phyloP scores from a whole-genome alignment of 2,888 invertebrate genomes.

The Eulithis testata region DNA sequence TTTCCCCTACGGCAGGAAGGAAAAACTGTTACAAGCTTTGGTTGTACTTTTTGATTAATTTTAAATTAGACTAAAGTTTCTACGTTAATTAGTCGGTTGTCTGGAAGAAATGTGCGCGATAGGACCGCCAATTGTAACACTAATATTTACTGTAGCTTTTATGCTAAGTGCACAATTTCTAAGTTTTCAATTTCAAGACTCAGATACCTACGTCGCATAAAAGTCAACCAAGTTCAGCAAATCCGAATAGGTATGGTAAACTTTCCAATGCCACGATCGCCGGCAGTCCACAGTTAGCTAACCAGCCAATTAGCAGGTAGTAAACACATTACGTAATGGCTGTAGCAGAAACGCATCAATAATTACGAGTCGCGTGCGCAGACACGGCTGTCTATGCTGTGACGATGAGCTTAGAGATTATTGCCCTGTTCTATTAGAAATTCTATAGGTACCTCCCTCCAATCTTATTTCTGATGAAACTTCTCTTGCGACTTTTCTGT shows the following conservation, averaged over 20 bases:
- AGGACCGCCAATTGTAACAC: no score
- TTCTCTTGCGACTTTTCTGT: no score
- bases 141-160: no score
- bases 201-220: neutral
- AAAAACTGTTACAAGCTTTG: no score
- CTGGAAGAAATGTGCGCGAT: no score
- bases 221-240: neutral
- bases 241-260: conserved; percentile 1
- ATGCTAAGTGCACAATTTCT: no score
- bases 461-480: neutral
- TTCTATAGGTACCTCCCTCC: neutral
- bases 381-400: conserved; percentile 33
- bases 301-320: conserved; percentile 36
- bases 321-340: conserved; percentile 29
- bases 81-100: no score
- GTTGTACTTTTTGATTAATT: no score
- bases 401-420: conserved; percentile 28
- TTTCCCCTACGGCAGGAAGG: no score
- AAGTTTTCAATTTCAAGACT: no score
- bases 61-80: no score
- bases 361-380: conserved; percentile 50
- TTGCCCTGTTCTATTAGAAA: conserved; percentile 25
- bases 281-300: conserved; percentile 23
- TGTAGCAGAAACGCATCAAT: conserved; percentile 44
- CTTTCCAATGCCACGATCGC: conserved; percentile 22